These are phyloP conservation scores for Andrena haemorrhoa DNA, from an alignment of 2,888 invertebrate genomes.

Conservation along the genomic window DNA sequence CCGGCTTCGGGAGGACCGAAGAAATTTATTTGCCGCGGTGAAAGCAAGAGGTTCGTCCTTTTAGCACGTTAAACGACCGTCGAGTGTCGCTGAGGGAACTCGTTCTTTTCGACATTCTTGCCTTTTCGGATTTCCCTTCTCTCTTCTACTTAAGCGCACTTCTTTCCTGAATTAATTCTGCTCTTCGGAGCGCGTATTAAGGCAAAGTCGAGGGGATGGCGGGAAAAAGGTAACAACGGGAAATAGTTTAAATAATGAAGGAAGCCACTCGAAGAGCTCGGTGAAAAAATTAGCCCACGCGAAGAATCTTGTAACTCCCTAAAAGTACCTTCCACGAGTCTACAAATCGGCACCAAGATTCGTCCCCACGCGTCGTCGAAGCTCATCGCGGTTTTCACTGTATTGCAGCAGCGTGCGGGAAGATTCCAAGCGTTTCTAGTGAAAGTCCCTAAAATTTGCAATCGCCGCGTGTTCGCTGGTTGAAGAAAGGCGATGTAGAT, in stretches of 20 bases:
- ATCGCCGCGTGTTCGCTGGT: constrained; percentile 7
- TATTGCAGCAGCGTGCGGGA: not conserved
- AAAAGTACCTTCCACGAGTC: too few species aligned
- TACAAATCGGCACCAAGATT: too few species aligned
- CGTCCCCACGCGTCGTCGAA: not conserved
- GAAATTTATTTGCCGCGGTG: constrained; percentile 34
- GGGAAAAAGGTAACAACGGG: too few species aligned
- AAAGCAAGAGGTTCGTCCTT: constrained; percentile 33
- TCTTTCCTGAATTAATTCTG: not conserved
- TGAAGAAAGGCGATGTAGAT: constrained; percentile 4
- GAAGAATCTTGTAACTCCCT: too few species aligned
- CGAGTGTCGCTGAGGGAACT: not conserved
- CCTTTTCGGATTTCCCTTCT: not conserved
- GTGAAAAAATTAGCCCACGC: too few species aligned
- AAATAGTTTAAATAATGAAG: too few species aligned
- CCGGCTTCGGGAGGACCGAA: not conserved
- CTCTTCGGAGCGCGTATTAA: too few species aligned
- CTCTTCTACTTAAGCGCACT: not conserved
- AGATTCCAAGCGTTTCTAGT: constrained; percentile 21
- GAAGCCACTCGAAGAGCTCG: too few species aligned
- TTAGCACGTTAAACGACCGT: constrained; percentile 12
- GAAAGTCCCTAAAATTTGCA: constrained; percentile 43
- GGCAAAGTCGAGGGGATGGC: too few species aligned
- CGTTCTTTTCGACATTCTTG: not conserved
- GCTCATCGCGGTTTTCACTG: not conserved